These are phyloP conservation scores for Caerostris darwini DNA, from an alignment of 1,140 invertebrate genomes.

Conservation along the genomic window DNA sequence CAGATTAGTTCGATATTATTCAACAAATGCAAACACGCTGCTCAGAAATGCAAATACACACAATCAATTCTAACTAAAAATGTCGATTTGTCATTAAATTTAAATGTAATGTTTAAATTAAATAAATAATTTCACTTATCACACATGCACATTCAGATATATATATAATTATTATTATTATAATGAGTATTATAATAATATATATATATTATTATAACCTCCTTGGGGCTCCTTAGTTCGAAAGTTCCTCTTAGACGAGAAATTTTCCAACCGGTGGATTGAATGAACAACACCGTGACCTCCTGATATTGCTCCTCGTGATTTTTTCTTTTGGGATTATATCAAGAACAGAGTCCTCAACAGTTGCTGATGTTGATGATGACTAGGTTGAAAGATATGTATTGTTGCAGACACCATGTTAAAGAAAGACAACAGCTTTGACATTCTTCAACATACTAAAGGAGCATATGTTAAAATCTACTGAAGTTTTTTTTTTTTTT, in stretches of 20 bases:
- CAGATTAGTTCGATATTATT: too few relatives aligned
- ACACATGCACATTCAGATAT: too few relatives aligned
- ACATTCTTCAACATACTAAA: neutral
- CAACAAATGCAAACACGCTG: too few relatives aligned
- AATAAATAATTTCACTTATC: too few relatives aligned
- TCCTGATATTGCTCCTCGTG: neutral
- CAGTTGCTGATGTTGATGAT: neutral
- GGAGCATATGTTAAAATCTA: neutral
- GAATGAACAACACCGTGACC: neutral
- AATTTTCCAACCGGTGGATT: neutral
- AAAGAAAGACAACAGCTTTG: neutral
- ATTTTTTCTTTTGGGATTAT: neutral
- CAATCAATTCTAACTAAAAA: too few relatives aligned
- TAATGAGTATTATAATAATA: too few relatives aligned
- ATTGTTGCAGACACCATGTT: neutral
- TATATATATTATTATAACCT: too few relatives aligned
- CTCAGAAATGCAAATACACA: too few relatives aligned
- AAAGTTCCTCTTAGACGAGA: neutral
- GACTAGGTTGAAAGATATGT: too few relatives aligned
- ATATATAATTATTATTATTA: too few relatives aligned
- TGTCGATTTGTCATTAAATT: too few relatives aligned
- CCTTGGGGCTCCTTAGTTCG: neutral
- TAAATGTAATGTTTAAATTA: too few relatives aligned
- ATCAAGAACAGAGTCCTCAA: neutral
- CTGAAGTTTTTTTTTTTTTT: neutral